These are phyloP conservation scores for Panagrolaimus sp. DNA, from an alignment of 1,140 invertebrate species.

Conservation along the genomic window DNA sequence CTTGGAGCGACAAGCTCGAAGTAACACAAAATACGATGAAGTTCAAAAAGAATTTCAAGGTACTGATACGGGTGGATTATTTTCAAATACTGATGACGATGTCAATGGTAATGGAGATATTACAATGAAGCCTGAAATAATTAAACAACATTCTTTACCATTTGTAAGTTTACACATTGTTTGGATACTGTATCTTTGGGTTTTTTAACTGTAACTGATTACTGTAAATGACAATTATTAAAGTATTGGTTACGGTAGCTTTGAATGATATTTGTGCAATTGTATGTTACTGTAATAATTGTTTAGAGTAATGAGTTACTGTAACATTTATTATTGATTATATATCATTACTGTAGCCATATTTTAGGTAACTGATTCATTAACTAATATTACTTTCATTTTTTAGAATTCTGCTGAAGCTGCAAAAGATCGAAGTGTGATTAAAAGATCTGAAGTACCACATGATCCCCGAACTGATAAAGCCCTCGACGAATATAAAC, in stretches of 20 bases:
- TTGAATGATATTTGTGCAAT: too few species aligned
- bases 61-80: neutral
- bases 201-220: too few species aligned
- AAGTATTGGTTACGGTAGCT: too few species aligned
- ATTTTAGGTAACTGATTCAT: neutral
- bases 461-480: constrained; percentile 14
- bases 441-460: constrained; percentile 15
- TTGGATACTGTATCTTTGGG: too few species aligned
- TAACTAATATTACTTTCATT: neutral
- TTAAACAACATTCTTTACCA: neutral
- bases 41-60: constrained; percentile 15
- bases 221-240: too few species aligned
- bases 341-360: neutral
- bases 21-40: neutral
- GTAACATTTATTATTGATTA: too few species aligned
- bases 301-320: too few species aligned
- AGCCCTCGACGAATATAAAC: constrained; percentile 15
- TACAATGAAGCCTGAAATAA: neutral
- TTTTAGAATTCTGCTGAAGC: constrained; percentile 11
- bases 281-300: too few species aligned
- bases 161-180: constrained; percentile 20
- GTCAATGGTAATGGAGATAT: neutral
- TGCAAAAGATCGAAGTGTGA: neutral
- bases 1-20: neutral
- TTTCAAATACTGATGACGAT: neutral